Evolutionary conservation across 2,888 invertebrate species (phyloP).

Genomic region (Hydriomena furcata): DNA sequence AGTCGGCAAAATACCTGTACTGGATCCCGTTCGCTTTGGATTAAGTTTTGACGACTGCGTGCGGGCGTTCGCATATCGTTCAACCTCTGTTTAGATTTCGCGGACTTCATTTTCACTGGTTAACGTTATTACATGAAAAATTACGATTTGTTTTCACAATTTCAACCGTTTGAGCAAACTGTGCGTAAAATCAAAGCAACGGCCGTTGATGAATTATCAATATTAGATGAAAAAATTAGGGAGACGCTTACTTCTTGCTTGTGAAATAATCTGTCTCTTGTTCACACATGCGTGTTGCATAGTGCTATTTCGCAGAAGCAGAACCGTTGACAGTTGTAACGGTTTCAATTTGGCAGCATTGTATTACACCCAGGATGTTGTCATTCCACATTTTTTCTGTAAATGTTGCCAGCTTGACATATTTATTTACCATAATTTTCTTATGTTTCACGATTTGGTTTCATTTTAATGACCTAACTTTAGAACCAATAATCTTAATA

Average conservation of each 20-base stretch:
- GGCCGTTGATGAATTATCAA: conserved; percentile 61
- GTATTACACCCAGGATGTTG: conserved; percentile 32
- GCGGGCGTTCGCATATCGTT: conserved; percentile 76
- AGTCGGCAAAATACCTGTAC: conserved; percentile 95
- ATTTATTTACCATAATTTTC: conserved; percentile 3
- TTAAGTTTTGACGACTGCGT: conserved; percentile 70
- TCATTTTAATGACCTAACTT: too few relatives aligned
- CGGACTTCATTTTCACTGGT: conserved; percentile 67
- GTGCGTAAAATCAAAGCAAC: conserved; percentile 70
- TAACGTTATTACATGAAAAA: conserved; percentile 42
- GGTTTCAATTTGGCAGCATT: conserved; percentile 42
- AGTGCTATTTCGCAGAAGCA: conserved; percentile 33
- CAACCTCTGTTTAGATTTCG: conserved; percentile 73
- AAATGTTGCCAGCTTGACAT: conserved; percentile 25
- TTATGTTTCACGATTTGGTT: too few relatives aligned
- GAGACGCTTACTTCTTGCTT: conserved; percentile 20
- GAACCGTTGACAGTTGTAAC: conserved; percentile 36
- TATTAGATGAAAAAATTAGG: conserved; percentile 41
- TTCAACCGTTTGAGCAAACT: conserved; percentile 56
- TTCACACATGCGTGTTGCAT: conserved; percentile 11
- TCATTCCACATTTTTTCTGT: conserved; percentile 29
- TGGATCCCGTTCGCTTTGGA: conserved; percentile 84
- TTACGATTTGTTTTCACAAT: conserved; percentile 40
- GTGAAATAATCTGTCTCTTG: conserved; percentile 38
- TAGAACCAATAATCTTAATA: too few relatives aligned